These are phyloP conservation scores for Gallinago nigripennis DNA, from an alignment of 2,797 vertebrate species.

Conservation along the genomic window DNA sequence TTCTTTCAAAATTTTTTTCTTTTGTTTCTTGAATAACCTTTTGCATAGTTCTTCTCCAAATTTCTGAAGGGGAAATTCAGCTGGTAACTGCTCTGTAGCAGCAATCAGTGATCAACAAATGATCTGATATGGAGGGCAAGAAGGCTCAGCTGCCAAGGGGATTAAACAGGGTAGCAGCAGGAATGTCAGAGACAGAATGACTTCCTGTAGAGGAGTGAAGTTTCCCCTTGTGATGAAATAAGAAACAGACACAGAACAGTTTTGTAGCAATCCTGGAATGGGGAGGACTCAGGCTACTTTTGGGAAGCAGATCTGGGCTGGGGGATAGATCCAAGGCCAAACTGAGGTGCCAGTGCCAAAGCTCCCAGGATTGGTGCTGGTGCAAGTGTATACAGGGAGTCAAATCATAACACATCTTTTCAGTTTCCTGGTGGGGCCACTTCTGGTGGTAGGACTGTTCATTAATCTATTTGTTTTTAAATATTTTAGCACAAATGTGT, in stretches of 20 bases:
- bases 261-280: neutral
- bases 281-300: neutral
- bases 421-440: neutral
- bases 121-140: neutral
- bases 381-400: neutral
- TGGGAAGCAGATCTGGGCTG: neutral
- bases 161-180: neutral
- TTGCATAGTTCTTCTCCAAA: neutral
- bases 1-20: neutral
- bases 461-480: neutral
- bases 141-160: neutral
- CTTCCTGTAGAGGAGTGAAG: neutral
- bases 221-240: neutral
- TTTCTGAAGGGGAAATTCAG: neutral
- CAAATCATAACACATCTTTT: fast-evolving
- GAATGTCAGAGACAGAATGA: neutral
- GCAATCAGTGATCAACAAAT: neutral
- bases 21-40: neutral
- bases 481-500: neutral
- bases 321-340: neutral
- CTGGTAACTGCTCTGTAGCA: neutral
- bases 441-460: neutral
- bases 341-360: neutral
- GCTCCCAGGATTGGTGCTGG: neutral
- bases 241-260: neutral